These are phyloP conservation scores for Polymixis lichenea DNA, from an alignment of 2,888 invertebrate genomes.

Conservation along the genomic window DNA sequence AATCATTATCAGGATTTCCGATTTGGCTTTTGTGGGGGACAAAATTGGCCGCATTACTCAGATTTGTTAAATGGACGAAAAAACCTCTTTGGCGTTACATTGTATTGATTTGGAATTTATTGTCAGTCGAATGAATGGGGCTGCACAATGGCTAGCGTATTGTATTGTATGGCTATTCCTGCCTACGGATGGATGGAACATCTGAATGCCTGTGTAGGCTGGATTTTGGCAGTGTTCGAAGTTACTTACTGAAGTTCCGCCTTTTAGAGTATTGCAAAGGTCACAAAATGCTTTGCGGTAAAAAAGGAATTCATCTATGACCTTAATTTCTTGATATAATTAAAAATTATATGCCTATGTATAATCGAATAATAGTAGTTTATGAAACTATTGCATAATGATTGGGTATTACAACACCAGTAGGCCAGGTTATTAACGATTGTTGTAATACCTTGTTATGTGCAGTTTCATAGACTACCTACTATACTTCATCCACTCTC, in stretches of 20 bases:
- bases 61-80: slow-evolving; percentile 63
- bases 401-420: too few relatives aligned
- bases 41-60: slow-evolving; percentile 62
- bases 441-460: too few relatives aligned
- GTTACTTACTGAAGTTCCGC: slow-evolving; percentile 6
- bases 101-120: slow-evolving; percentile 67
- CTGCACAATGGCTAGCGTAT: slow-evolving; percentile 42
- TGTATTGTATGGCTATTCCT: slow-evolving; percentile 36
- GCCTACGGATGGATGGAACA: slow-evolving; percentile 36
- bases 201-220: slow-evolving; percentile 40
- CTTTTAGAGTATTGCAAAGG: neutral
- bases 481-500: too few relatives aligned
- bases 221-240: slow-evolving; percentile 30
- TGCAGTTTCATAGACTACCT: too few relatives aligned
- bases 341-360: too few relatives aligned
- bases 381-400: too few relatives aligned
- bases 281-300: neutral
- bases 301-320: neutral
- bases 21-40: slow-evolving; percentile 54
- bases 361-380: too few relatives aligned
- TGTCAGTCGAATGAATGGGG: slow-evolving; percentile 53
- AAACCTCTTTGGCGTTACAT: slow-evolving; percentile 57
- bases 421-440: too few relatives aligned
- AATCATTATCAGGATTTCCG: slow-evolving; percentile 36
- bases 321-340: too few relatives aligned